These are phyloP conservation scores for Microcebus tavaratra DNA, from an alignment of 2,113 vertebrate species.

Conservation along the genomic window DNA sequence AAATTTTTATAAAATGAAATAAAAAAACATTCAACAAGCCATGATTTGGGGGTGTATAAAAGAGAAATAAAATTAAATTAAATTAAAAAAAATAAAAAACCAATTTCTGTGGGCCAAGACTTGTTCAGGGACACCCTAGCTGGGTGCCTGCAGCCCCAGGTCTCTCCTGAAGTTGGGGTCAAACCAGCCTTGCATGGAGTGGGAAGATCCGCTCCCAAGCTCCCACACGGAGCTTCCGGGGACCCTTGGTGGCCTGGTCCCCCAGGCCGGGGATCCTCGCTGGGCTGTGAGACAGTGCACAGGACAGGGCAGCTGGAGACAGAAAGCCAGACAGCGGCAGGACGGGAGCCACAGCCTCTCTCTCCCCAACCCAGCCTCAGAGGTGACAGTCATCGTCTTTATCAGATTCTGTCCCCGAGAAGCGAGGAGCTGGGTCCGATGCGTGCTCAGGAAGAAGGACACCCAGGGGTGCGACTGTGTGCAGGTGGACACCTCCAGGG, in stretches of 20 bases:
- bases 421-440: background rate
- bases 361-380: background rate
- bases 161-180: background rate
- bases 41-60: no score
- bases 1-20: no score
- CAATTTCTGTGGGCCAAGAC: no score
- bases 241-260: background rate
- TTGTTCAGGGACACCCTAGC: background rate
- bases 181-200: background rate
- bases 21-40: no score
- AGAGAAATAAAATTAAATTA: no score
- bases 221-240: rapidly evolving
- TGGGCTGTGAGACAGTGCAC: background rate
- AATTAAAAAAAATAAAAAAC: no score
- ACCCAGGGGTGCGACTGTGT: no score
- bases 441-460: background rate
- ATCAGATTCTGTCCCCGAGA: background rate
- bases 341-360: background rate
- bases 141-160: background rate
- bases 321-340: background rate
- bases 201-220: background rate
- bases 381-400: background rate
- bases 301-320: rapidly evolving
- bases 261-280: background rate
- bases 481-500: background rate